phyloP scores from a whole-genome alignment of 2,797 vertebrate species.

The Fistularia commersonii region DNA sequence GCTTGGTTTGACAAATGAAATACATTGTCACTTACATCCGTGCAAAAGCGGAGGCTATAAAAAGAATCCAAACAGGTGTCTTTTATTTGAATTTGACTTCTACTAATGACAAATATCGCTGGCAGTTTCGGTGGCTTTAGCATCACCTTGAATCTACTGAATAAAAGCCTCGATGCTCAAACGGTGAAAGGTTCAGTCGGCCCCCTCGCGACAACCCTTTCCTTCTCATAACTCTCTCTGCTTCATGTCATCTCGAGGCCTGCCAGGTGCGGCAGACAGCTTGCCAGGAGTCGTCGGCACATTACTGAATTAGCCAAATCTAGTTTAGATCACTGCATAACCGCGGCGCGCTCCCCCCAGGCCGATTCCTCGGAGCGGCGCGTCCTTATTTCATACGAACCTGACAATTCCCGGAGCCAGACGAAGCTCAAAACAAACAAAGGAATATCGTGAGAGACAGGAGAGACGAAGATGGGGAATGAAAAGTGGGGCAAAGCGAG shows the following conservation, averaged over 20 bases:
- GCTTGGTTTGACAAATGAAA: no score
- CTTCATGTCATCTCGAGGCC: constrained; percentile 13
- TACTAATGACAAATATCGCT: background rate
- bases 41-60: no score
- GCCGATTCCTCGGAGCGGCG: constrained; percentile 30
- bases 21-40: no score
- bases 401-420: constrained; percentile 42
- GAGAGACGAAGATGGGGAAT: no score
- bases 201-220: constrained; percentile 10
- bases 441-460: no score
- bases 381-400: constrained; percentile 56
- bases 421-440: constrained; percentile 14
- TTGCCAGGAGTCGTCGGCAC: constrained; percentile 60
- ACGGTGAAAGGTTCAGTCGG: constrained; percentile 17
- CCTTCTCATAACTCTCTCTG: constrained; percentile 4
- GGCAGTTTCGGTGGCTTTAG: background rate
- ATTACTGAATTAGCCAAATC: constrained; percentile 57
- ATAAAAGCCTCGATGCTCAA: constrained; percentile 10
- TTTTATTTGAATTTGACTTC: no score
- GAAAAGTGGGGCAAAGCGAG: no score
- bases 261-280: constrained; percentile 49
- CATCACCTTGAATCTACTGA: constrained; percentile 5
- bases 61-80: no score
- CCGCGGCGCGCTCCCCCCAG: constrained; percentile 3
- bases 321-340: constrained; percentile 56